Base-by-base conservation (phyloP, 1,140 invertebrate species). In the Hetaerina americana region DNA sequence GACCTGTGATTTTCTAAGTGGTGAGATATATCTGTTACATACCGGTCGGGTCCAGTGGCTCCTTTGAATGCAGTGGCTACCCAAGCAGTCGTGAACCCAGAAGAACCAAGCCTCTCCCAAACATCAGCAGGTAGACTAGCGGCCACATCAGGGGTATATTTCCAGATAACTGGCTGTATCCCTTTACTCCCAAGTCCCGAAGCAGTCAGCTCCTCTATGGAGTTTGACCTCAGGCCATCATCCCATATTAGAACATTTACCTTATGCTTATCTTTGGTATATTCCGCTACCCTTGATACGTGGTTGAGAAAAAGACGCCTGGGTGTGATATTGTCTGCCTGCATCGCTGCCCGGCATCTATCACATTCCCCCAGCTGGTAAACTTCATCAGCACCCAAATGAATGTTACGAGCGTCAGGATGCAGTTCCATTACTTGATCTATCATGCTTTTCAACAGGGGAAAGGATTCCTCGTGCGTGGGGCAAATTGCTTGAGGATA, bases 31-130 rank as follows among this genome's bases (percentile, higher is more conserved):
- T 82, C 79, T 27, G 82, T 83, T 2, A 82, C 74, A 75, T 79
- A 79, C 28, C 78, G 74, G 72, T 77, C 75, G 5, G 81, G 76
- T 26, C 79, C 80, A 49, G 78, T 78, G n/a, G 81, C 81, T 66
- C 80, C 87, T 78, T 88, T 88, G 75, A 85, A 88, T 18, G 87
- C 85, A 78, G 82, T 85, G 3, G 85, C 86, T 67, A 84, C 77
- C 87, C 87, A 88, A 24, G 87, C 79, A 27, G 80, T 81, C 24
- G 78, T 76, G 76, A 88, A 88, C 49, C 84, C 79, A 70, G 79
- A 77, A 22, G 81, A 78, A 72, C 85, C 84, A 5, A 68, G 67
- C 68, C 81, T 84, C 22, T 80, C 78, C 81, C 83, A 85, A 27
- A 77, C 81, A 78, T 66, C 66, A 49, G 78, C 74, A 5, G 75